Evolutionary conservation across 37 sponge, comb jelly and placozoan genomes (phyloP).

Genomic region (Aphrocallistes beatrix): DNA sequence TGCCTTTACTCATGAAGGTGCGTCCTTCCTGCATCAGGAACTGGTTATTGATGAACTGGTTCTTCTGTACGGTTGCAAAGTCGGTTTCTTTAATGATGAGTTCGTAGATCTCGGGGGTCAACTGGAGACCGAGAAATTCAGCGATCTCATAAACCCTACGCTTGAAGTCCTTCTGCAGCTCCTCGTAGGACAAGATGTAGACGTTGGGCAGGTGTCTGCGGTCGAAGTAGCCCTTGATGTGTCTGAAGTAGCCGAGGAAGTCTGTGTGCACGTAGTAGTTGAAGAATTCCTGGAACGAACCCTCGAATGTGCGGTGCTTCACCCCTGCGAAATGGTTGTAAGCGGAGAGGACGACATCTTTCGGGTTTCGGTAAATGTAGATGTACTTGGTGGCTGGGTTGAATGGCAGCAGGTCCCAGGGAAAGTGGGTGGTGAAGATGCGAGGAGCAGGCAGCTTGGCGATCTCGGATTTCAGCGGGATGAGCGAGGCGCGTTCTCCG

Average conservation of each 20-base stretch:
- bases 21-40: conserved; percentile 1
- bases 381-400: not conserved
- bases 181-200: not conserved
- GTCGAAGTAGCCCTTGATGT: not conserved
- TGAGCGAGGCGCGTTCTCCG: not conserved
- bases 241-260: not conserved
- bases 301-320: conserved; percentile 4
- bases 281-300: not conserved
- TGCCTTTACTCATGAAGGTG: not conserved
- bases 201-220: not conserved
- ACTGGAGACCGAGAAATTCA: not conserved
- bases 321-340: not conserved
- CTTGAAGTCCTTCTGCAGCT: not conserved
- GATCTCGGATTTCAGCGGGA: not conserved
- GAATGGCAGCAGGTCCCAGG: not conserved
- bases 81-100: not conserved
- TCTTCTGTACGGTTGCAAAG: not conserved
- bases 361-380: not conserved
- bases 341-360: not conserved
- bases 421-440: conserved; percentile 1
- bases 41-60: not conserved
- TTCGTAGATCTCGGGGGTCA: not conserved
- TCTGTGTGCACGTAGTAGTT: conserved; percentile 2
- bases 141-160: not conserved
- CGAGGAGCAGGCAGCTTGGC: conserved; percentile 6